These are phyloP conservation scores for Pachydiplax longipennis DNA, from an alignment of 2,888 invertebrate species.

Conservation along the genomic window DNA sequence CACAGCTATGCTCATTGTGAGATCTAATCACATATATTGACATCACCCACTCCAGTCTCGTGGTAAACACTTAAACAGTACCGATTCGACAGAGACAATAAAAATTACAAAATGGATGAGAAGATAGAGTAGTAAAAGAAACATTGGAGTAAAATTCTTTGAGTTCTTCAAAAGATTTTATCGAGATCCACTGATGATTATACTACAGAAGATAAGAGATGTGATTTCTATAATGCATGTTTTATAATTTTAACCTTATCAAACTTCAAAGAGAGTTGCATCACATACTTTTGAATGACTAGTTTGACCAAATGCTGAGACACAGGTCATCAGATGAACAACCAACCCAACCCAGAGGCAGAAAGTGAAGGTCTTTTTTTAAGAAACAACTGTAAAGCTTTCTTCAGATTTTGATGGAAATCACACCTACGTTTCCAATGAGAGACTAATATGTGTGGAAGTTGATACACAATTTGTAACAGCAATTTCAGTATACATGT, in stretches of 20 bases:
- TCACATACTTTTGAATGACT: neutral
- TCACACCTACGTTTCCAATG: too few relatives aligned
- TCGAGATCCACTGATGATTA: neutral
- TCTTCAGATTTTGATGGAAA: too few relatives aligned
- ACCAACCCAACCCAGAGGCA: too few relatives aligned
- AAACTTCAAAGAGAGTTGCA: neutral
- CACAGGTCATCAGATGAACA: too few relatives aligned
- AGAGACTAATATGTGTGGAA: too few relatives aligned
- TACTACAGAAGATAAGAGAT: neutral
- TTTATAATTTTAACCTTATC: neutral
- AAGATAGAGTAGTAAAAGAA: neutral
- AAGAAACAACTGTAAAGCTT: too few relatives aligned
- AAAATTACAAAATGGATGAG: neutral
- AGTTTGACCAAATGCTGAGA: neutral
- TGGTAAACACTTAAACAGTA: neutral
- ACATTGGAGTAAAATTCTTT: neutral
- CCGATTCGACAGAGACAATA: neutral
- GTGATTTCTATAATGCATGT: neutral
- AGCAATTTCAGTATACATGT: too few relatives aligned
- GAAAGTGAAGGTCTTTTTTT: too few relatives aligned
- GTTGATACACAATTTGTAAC: too few relatives aligned
- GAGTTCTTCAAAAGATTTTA: neutral
- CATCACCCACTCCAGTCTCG: neutral
- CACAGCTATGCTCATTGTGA: conserved; percentile 11
- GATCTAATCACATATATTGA: neutral